These are phyloP conservation scores for Mustela nigripes DNA, from an alignment of 2,113 vertebrate genomes.

Conservation along the genomic window DNA sequence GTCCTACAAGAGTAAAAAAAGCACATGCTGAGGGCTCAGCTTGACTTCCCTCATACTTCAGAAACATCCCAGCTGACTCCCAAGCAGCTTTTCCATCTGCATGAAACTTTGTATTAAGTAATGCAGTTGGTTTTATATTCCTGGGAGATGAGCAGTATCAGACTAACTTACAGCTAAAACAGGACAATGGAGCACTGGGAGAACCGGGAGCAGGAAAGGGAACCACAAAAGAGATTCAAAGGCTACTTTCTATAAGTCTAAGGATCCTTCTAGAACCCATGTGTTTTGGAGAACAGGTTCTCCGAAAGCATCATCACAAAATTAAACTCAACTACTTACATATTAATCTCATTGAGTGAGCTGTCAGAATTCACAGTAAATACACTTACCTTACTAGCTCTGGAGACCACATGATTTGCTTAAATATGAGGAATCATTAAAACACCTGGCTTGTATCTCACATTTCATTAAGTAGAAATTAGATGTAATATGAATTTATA, in stretches of 20 bases:
- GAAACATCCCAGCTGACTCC: not conserved
- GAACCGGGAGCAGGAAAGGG: not conserved
- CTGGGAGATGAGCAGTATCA: not conserved
- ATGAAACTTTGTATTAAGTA: not conserved
- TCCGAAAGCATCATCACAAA: not conserved
- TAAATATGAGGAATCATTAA: not conserved
- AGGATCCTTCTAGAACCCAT: not conserved
- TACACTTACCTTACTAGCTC: not conserved
- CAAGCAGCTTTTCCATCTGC: not conserved
- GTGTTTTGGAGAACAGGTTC: not conserved
- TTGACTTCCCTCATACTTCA: not conserved
- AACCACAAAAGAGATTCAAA: not conserved
- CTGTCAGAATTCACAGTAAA: not conserved
- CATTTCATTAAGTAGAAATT: constrained; percentile 71
- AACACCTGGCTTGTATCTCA: not conserved
- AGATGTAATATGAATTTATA: constrained; percentile 64
- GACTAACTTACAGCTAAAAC: not conserved
- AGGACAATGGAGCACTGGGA: not conserved
- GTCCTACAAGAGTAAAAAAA: not conserved
- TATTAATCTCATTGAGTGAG: not conserved
- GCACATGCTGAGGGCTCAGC: not conserved
- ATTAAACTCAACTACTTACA: not conserved
- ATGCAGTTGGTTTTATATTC: not conserved
- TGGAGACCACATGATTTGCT: not conserved
- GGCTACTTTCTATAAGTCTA: not conserved